Base-by-base conservation (phyloP, 2,888 invertebrate genomes). In the Paralinhomoeus sp. region DNA sequence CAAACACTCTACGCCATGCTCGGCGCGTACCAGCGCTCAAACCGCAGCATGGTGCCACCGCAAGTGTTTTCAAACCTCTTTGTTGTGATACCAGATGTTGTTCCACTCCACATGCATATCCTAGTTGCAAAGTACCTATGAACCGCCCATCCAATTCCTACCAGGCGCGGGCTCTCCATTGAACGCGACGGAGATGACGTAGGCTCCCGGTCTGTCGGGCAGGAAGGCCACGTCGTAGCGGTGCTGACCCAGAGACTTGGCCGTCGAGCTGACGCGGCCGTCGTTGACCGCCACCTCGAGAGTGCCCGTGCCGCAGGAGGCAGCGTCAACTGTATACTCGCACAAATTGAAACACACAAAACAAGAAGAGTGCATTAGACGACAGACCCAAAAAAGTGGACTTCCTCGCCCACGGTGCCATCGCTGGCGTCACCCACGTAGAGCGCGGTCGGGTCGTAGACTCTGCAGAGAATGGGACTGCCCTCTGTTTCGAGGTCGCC, bases 211-310 rank as follows among this genome's bases (percentile, higher is more conserved):
- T 43, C 61, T 58, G 40, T 52, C 49, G 13, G 61, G 61, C 34
- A 60, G 54, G 45, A 61, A 61, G 31, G 53, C 52, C 46, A 61
- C 61, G 42, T 61, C 61, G 47, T 61, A 61, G 60, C 50, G 44
- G 37, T 61, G 60, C 24, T 87, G 84, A 27, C 91, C 91, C 62
- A 89, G 84, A 1, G 85, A 85, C 61, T 89, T 85, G 15, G 89
- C 89, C 24, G 84, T 84, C 0, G 89, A 89, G 0, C 91, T 87
- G 31, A 93, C 89, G 48, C 85, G 74, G 0, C 93, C 93, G 9
- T 89, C 87, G 61, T 97, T 93, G 24, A 97, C 91, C 0, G 89
- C 87, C 47, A 97, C 93, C 66, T 97, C 93, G 37, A 97, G 70
- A 66, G 97, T 93, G 22, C 97, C 97, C 1, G 93, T 87, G 20